A percentile compares a stretch with the other conserved stretches of the same genome.
Evolutionary conservation across 1,140 invertebrate genomes (phyloP).

Genomic region (Drosophila micromelanica): DNA sequence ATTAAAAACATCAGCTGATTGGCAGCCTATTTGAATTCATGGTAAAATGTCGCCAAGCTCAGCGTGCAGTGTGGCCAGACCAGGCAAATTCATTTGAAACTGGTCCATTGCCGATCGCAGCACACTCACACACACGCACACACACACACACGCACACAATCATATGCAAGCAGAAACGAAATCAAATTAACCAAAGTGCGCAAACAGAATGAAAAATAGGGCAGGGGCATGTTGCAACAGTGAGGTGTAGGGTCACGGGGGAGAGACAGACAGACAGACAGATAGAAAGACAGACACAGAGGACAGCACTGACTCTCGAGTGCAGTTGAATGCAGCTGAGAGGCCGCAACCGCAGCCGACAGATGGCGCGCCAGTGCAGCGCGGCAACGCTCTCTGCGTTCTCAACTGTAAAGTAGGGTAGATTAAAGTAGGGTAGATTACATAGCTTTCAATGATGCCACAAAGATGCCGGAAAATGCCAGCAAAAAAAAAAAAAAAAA

Average conservation of each 20-base stretch:
- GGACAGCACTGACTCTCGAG: background rate
- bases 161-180: slow-evolving; percentile 49
- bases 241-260: background rate
- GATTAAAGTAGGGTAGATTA: slow-evolving; percentile 80
- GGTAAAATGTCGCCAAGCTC: background rate
- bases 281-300: background rate
- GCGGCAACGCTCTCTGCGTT: slow-evolving; percentile 52
- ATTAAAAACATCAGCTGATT: background rate
- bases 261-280: background rate
- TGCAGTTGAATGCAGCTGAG: slow-evolving; percentile 32
- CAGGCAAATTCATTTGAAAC: background rate
- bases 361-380: slow-evolving; percentile 36
- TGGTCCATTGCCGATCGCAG: background rate
- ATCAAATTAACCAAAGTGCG: slow-evolving; percentile 79
- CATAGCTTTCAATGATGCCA: slow-evolving; percentile 60
- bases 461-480: slow-evolving; percentile 55
- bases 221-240: background rate
- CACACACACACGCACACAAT: slow-evolving; percentile 32
- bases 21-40: slow-evolving; percentile 1
- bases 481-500: background rate
- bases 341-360: slow-evolving; percentile 63
- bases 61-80: background rate
- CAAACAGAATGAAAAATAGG: slow-evolving; percentile 55
- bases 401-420: slow-evolving; percentile 78
- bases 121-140: slow-evolving; percentile 18